phyloP scores from a whole-genome alignment of 53 echinoderm and acorn worm species.

The Zoroaster sp. region DNA sequence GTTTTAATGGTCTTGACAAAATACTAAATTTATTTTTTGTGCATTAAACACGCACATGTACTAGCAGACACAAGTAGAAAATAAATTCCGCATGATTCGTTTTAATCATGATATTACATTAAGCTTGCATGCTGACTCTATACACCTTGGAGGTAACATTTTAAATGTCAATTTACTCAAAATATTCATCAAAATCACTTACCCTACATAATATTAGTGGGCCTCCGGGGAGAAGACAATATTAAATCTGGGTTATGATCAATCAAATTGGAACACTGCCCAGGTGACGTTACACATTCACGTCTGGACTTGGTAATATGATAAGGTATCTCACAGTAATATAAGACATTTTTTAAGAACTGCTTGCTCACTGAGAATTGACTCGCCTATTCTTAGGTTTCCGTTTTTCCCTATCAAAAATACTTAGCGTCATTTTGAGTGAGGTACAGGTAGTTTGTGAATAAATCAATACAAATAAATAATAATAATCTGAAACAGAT shows the following conservation, averaged over 20 bases:
- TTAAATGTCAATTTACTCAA: slow-evolving; percentile 32
- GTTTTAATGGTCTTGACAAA: too few species aligned
- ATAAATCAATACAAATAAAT: too few species aligned
- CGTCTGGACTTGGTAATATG: neutral
- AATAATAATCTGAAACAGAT: too few species aligned
- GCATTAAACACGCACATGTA: too few species aligned
- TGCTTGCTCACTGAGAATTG: neutral
- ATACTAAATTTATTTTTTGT: too few species aligned
- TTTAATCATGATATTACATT: neutral
- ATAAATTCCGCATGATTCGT: neutral
- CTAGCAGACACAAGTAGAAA: too few species aligned
- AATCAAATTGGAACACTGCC: neutral
- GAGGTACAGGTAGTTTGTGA: too few species aligned
- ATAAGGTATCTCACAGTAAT: neutral
- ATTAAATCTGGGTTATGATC: slow-evolving; percentile 39
- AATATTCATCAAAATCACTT: slow-evolving; percentile 44
- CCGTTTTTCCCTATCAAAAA: too few species aligned
- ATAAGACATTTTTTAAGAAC: neutral
- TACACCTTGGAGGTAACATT: neutral
- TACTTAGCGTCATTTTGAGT: too few species aligned
- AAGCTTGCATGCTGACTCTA: neutral
- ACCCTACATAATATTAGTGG: neutral
- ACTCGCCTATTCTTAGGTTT: neutral
- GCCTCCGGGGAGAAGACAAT: neutral
- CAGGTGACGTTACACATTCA: neutral